phyloP scores from a whole-genome alignment of 2,113 vertebrate species.

The Ailurus styani region DNA sequence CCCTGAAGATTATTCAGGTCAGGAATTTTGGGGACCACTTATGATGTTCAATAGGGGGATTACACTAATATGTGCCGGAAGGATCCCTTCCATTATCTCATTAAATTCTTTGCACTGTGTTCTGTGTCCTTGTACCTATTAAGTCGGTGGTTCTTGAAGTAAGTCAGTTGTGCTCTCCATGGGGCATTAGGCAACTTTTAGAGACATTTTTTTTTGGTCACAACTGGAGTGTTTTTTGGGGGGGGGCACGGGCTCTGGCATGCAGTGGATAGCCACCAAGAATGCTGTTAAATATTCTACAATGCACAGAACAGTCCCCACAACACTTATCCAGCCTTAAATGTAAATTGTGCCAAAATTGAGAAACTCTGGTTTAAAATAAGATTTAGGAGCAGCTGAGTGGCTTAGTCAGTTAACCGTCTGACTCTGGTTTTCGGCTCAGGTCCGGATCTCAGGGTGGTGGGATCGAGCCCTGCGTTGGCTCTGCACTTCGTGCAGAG shows the following conservation, averaged over 20 bases:
- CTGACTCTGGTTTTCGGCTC: not conserved
- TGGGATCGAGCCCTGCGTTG: not conserved
- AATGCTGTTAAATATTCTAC: not conserved
- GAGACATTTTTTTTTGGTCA: conserved; percentile 3
- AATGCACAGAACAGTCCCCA: not conserved
- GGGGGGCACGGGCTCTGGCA: not conserved
- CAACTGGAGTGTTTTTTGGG: not conserved
- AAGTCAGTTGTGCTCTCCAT: not conserved
- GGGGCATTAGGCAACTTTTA: not conserved
- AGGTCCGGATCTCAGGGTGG: not conserved
- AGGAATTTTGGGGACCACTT: not conserved
- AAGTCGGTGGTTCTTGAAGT: not conserved
- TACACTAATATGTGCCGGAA: not conserved
- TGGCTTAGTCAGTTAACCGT: not conserved
- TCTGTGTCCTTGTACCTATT: not conserved
- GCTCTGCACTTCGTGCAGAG: not conserved
- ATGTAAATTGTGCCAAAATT: not conserved
- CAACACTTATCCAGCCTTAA: not conserved
- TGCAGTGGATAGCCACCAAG: not conserved
- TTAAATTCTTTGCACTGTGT: not conserved
- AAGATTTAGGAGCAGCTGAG: not conserved
- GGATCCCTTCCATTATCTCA: not conserved
- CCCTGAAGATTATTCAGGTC: conserved; percentile 3
- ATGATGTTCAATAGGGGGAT: not conserved
- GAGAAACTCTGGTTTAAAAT: not conserved